Percentiles rank a stretch among this genome's conserved stretches.
These are phyloP conservation scores for Gallinago nigripennis DNA, from an alignment of 2,797 vertebrate genomes.

Conservation along the genomic window DNA sequence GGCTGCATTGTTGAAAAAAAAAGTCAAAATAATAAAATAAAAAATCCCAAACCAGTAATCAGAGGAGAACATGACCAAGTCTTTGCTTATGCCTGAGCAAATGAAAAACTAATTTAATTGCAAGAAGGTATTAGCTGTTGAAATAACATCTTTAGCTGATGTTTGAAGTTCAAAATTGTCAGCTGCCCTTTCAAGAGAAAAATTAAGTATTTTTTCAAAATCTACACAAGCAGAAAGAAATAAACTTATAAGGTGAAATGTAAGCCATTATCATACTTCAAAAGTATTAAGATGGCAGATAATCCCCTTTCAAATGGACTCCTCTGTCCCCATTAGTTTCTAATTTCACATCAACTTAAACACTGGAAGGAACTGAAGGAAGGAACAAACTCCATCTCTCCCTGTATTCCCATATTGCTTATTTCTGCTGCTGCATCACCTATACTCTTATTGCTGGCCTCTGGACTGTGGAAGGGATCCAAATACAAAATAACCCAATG, in stretches of 20 bases:
- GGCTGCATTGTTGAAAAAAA: background rate
- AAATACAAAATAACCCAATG: background rate
- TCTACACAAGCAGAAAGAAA: background rate
- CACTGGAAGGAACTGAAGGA: background rate
- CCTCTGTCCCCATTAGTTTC: background rate
- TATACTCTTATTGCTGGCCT: background rate
- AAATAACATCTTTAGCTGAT: background rate
- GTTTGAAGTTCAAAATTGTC: background rate
- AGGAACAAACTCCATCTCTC: background rate
- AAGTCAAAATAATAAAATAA: background rate
- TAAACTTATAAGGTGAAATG: background rate
- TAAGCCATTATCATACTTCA: background rate
- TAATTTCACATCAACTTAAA: background rate
- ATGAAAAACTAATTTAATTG: background rate
- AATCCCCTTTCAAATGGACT: background rate
- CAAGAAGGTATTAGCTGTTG: background rate
- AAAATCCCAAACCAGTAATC: background rate
- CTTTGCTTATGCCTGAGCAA: background rate
- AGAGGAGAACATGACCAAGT: background rate
- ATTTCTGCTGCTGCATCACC: background rate
- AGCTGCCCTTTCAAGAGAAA: background rate
- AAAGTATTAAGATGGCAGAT: background rate
- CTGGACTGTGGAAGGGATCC: background rate
- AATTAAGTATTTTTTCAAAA: background rate
- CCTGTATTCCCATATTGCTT: background rate